Base-by-base conservation (phyloP, 2,888 invertebrate species). In the Odontomyia ornata region DNA sequence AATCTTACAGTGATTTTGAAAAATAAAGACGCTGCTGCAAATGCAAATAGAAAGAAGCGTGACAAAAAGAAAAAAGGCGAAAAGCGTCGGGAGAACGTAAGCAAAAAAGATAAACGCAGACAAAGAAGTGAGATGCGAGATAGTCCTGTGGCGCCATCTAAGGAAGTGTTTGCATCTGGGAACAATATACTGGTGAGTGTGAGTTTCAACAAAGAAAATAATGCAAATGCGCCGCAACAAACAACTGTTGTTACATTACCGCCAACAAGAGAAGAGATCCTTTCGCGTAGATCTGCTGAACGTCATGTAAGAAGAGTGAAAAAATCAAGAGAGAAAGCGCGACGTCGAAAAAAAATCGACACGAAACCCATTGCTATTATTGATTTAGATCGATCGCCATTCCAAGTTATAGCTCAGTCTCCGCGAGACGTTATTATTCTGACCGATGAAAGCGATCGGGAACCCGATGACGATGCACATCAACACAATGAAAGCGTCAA, bases 101-200 rank as follows among this genome's bases (percentile, higher is more conserved):
- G 86, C 83, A 81, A 87, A 88, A 77, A 84, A 83, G 78, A 89
- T 87, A 80, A 89, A 87, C 81, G 82, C 82, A 83, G 78, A 67
- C 80, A 47, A 83, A 62, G 71, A 80, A 82, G 81, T 84, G 78
- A 84, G 84, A 77, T 83, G 83, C 57, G 83, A 80, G 75, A 84
- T 83, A 79, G 82, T 76, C 79, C 83, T 81, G 83, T 86, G 62
- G 90, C 89, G 73, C 93, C 94, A 0, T 93, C 93, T 1, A 96
- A 96, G 85, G 96, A 96, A 87, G 95, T 97, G 1, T 96, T 95
- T 85, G 95, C 96, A 0, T 95, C 96, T 13, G 96, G 96, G 1
- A 95, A 96, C 86, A 96, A 96, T 85, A 96, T 97, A 82, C 90
- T 97, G 80, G 96, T 97, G 13, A 96, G 95, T 87, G 95, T 97